Percentiles rank a stretch among this genome's conserved stretches.
phyloP scores from a whole-genome alignment of 1,140 invertebrate genomes.

The Trypoxylus dichotomus region DNA sequence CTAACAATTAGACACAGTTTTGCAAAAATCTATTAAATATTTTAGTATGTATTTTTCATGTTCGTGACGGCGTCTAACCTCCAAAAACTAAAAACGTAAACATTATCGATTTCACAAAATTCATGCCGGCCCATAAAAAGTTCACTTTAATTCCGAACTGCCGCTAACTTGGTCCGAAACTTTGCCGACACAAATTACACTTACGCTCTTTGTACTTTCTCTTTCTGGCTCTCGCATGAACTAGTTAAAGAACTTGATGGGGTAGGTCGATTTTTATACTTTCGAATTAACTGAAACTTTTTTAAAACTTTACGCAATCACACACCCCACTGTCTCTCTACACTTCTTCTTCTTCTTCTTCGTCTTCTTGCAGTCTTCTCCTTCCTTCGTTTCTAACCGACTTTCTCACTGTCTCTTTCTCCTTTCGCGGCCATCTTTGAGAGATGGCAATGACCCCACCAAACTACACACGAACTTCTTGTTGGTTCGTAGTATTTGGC shows the following conservation, averaged over 20 bases:
- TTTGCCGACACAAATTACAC: slow-evolving; percentile 51
- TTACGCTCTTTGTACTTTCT: slow-evolving; percentile 52
- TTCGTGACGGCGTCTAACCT: not conserved
- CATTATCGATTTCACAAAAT: slow-evolving; percentile 51
- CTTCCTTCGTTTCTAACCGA: not conserved
- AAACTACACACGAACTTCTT: slow-evolving; percentile 19
- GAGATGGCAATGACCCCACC: slow-evolving; percentile 11
- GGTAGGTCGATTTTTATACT: slow-evolving; percentile 47
- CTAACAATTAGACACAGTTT: too few species aligned
- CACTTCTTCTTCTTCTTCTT: not conserved
- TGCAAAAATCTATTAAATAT: too few species aligned
- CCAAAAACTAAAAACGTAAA: slow-evolving; percentile 43
- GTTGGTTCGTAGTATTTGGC: slow-evolving; percentile 9
- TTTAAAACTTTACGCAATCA: slow-evolving; percentile 22
- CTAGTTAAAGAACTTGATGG: slow-evolving; percentile 46
- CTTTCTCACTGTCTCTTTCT: not conserved
- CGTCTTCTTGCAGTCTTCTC: not conserved
- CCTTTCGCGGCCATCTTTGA: not conserved
- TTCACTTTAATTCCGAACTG: slow-evolving; percentile 52
- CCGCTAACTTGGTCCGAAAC: slow-evolving; percentile 48
- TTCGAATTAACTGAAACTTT: slow-evolving; percentile 42
- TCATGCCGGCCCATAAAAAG: slow-evolving; percentile 51
- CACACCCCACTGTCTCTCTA: slow-evolving; percentile 8
- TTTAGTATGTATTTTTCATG: too few species aligned
- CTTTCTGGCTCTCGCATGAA: slow-evolving; percentile 50